Conservation (phyloP, 2,797 vertebrate species). For the Oophaga sylvatica region DNA sequence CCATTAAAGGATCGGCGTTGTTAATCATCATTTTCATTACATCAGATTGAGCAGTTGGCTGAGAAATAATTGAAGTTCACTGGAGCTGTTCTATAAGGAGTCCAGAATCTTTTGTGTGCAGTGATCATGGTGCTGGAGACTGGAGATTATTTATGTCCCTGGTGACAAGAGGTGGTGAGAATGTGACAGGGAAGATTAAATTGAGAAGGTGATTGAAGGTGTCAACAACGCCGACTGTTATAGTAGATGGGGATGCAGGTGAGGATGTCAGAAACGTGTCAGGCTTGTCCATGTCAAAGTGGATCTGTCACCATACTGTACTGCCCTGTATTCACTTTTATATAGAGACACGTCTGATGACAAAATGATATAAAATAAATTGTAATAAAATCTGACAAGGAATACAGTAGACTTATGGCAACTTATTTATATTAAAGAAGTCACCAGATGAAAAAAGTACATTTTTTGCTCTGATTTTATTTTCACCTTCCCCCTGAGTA, state of each 20-base stretch:
- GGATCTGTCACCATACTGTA: background rate
- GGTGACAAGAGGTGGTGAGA: background rate
- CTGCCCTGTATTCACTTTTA: too few relatives aligned
- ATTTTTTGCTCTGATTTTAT: too few relatives aligned
- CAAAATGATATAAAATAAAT: too few relatives aligned
- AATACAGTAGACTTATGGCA: too few relatives aligned
- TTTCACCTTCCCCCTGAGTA: too few relatives aligned
- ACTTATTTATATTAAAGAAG: too few relatives aligned
- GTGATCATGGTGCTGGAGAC: background rate
- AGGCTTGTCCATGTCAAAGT: background rate
- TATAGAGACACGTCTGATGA: too few relatives aligned
- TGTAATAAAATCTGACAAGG: too few relatives aligned
- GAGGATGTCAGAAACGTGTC: background rate
- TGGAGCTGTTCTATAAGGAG: background rate
- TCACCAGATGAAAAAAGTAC: too few relatives aligned
- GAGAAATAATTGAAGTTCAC: background rate
- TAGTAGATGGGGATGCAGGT: background rate
- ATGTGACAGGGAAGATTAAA: background rate
- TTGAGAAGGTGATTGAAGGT: background rate
- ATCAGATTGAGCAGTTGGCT: background rate
- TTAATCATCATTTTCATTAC: constrained; percentile 1
- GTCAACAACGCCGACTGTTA: background rate
- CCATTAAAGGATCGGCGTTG: constrained; percentile 14
- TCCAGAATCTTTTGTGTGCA: background rate
- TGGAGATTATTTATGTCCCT: background rate